Conservation (phyloP, 2,888 invertebrate species). For the Andrena dorsata region DNA sequence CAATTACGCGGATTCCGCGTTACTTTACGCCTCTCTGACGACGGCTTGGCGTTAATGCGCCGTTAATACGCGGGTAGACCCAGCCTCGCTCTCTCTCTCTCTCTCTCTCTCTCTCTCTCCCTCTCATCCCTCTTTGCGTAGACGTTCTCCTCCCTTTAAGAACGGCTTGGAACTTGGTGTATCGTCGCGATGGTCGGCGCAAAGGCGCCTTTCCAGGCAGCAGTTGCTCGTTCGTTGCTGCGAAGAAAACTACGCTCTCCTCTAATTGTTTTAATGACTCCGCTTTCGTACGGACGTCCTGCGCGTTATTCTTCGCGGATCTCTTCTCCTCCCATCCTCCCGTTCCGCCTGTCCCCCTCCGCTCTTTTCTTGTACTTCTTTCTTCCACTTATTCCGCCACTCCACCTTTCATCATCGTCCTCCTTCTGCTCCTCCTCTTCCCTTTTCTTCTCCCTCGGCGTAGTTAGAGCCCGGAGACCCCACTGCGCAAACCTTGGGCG, state of each 20-base stretch:
- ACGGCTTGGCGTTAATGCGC: slow-evolving; percentile 64
- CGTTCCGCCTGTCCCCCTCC: background rate
- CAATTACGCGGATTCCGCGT: slow-evolving; percentile 72
- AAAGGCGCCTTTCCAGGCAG: slow-evolving; percentile 48
- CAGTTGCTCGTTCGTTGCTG: slow-evolving; percentile 45
- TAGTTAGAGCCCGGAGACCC: slow-evolving; percentile 5
- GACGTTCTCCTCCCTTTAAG: slow-evolving; percentile 43
- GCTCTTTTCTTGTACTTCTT: slow-evolving; percentile 24
- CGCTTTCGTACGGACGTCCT: slow-evolving; percentile 57
- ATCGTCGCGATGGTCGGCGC: slow-evolving; percentile 60
- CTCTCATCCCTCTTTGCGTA: slow-evolving; percentile 7
- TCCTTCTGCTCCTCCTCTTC: slow-evolving; percentile 27
- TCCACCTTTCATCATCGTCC: slow-evolving; percentile 17
- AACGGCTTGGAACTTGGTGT: slow-evolving; percentile 37
- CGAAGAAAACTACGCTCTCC: slow-evolving; percentile 68
- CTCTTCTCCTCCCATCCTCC: slow-evolving; percentile 39
- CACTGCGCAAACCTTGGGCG: slow-evolving; percentile 27
- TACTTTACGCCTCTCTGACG: slow-evolving; percentile 61
- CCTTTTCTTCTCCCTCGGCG: background rate
- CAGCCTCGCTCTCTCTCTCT: background rate
- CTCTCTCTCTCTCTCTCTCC: too few species aligned
- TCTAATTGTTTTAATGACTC: slow-evolving; percentile 81
- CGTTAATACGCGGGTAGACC: slow-evolving; percentile 68
- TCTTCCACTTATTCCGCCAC: background rate
- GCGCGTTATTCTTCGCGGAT: slow-evolving; percentile 60